Base-by-base conservation (phyloP, 2,888 invertebrate genomes). In the Nudaria mundana region DNA sequence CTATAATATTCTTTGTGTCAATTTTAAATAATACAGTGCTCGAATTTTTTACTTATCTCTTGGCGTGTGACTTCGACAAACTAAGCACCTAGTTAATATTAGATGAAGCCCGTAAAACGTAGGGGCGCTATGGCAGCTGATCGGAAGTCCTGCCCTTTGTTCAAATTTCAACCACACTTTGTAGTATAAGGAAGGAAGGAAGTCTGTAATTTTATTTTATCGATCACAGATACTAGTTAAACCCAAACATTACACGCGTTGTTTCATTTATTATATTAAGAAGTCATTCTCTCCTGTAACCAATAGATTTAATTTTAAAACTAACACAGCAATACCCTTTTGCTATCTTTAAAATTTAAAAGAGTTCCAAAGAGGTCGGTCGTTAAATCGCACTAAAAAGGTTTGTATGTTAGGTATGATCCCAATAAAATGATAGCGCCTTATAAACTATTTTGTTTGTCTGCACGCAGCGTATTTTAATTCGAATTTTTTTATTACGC, bases 101-200 rank as follows among this genome's bases (percentile, higher is more conserved):
- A 81, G 81, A 79, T 70, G 85, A 87, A 86, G 83, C 85, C 86
- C 71, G 69, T 76, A 76, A 83, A 80, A 76, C 66, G 65, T 67
- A 69, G 73, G 82, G 83, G 82, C 69, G 81, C 71, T 67, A 61
- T 57, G 80, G 77, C 89, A 89, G 89, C 89, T 89, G 89, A 89
- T 89, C 84, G 87, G 89, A 89, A 88, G 86, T 88, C 73, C 76
- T 78, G 83, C 75, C 85, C 81, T 87, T 87, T 88, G 85, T 87
- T 82, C 76, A 51, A 66, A 69, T 69, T 71, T 69, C 66, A 70
- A 79, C 82, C 77, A 66, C 72, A 76, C 65, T 77, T 71, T 70
- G 63, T 69, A 58, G 58, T 59, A 61, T 47, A 45, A 71, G 76
- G 75, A 81, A 80, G 78, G 76, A 80, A 84, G 85, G 77, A 85